Conservation (phyloP, 2,113 vertebrate genomes). For the Calypte anna region DNA sequence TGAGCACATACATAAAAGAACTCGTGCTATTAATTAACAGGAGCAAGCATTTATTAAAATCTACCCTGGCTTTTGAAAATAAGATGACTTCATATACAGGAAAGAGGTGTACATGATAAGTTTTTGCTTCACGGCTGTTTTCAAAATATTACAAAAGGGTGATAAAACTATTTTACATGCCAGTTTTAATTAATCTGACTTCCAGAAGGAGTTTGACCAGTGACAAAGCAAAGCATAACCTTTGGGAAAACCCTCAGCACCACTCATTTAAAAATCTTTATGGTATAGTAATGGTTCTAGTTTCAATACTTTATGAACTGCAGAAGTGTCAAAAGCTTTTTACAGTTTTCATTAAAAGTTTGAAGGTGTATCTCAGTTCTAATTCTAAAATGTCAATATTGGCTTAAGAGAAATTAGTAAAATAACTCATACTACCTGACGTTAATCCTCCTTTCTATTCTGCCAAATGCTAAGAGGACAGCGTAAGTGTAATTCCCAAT, state of each 20-base stretch:
- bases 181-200: slow-evolving; percentile 19
- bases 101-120: slow-evolving; percentile 1
- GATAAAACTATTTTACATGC: neutral
- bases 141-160: neutral
- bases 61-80: slow-evolving; percentile 36
- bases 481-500: neutral
- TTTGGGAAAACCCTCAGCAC: neutral
- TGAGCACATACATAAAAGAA: neutral
- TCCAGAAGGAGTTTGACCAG: neutral
- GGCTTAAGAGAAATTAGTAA: neutral
- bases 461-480: neutral
- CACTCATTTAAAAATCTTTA: neutral
- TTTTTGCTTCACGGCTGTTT: slow-evolving; percentile 28
- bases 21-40: slow-evolving; percentile 44
- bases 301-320: neutral
- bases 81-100: slow-evolving; percentile 31
- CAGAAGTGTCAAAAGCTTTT: neutral
- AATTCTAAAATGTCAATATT: neutral
- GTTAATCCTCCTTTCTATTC: neutral
- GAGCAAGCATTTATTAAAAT: slow-evolving; percentile 31
- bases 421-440: neutral
- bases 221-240: neutral
- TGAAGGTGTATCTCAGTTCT: neutral
- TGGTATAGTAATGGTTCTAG: neutral
- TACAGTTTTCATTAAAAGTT: neutral